phyloP scores from a whole-genome alignment of 2,797 vertebrate species.

The Cossypha caffra region DNA sequence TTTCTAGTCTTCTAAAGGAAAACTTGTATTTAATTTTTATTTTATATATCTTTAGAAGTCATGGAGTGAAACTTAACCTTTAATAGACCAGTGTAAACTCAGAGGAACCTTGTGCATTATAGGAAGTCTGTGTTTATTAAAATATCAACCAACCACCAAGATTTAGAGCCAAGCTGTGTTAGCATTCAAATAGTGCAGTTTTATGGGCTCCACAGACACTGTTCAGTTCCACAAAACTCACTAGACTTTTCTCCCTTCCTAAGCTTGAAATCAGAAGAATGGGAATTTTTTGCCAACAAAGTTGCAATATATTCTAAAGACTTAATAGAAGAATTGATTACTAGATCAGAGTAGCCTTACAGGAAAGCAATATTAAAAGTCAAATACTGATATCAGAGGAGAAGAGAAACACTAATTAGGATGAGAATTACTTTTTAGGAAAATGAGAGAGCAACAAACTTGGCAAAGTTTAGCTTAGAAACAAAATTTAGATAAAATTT shows the following conservation, averaged over 20 bases:
- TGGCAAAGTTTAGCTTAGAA: neutral
- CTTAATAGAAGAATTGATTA: neutral
- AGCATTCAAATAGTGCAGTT: neutral
- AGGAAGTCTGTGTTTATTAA: neutral
- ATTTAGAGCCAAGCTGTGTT: neutral
- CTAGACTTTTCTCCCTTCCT: neutral
- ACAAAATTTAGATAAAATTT: neutral
- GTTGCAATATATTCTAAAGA: neutral
- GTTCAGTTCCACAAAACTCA: neutral
- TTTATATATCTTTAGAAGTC: neutral
- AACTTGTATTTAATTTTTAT: neutral
- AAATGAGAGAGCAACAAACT: neutral
- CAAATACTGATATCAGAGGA: neutral
- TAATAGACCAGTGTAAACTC: neutral
- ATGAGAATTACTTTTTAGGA: neutral
- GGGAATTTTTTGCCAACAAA: neutral
- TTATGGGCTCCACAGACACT: neutral
- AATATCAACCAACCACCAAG: neutral
- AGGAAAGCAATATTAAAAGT: neutral
- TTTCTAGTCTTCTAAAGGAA: neutral
- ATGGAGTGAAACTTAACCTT: neutral
- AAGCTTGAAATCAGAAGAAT: neutral
- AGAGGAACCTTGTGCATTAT: neutral
- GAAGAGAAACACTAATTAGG: neutral
- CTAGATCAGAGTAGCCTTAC: neutral